Evolutionary conservation across 2,888 invertebrate genomes (phyloP).

Genomic region (Branchellion lobata): DNA sequence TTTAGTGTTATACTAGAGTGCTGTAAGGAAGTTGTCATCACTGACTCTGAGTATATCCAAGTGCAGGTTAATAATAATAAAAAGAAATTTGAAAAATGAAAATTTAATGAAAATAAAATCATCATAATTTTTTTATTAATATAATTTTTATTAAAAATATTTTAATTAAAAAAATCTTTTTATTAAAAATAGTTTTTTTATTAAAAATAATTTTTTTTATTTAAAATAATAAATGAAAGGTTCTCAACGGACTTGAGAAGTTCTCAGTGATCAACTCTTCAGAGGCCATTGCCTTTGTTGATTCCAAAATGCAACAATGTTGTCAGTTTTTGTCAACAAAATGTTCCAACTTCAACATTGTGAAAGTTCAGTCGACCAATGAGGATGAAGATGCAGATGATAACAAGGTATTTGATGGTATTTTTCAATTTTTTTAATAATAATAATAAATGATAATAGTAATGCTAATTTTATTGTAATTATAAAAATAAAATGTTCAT

Average conservation of each 20-base stretch:
- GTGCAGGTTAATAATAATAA: slow-evolving; percentile 16
- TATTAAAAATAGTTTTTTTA: too few relatives aligned
- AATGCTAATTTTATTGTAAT: too few relatives aligned
- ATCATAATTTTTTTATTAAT: background rate
- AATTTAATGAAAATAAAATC: background rate
- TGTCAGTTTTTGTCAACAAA: background rate
- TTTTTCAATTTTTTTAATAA: too few relatives aligned
- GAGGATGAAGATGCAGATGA: too few relatives aligned
- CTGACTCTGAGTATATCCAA: slow-evolving; percentile 15
- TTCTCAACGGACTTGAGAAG: background rate
- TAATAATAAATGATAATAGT: too few relatives aligned
- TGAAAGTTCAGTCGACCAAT: background rate
- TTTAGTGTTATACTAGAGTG: background rate
- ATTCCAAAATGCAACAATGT: background rate
- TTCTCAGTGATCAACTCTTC: background rate
- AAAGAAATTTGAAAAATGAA: too few relatives aligned
- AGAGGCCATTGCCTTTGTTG: background rate
- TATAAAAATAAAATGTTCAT: too few relatives aligned
- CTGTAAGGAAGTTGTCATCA: background rate
- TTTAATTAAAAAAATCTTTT: too few relatives aligned
- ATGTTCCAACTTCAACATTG: background rate
- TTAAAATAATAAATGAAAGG: too few relatives aligned
- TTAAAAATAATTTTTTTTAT: too few relatives aligned
- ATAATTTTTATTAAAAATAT: too few relatives aligned
- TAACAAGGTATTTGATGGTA: too few relatives aligned